Evolutionary conservation across 2,113 vertebrate species (phyloP), one percentile per base, ranked within the genome.

Genomic region (Cryptotis parvus): DNA sequence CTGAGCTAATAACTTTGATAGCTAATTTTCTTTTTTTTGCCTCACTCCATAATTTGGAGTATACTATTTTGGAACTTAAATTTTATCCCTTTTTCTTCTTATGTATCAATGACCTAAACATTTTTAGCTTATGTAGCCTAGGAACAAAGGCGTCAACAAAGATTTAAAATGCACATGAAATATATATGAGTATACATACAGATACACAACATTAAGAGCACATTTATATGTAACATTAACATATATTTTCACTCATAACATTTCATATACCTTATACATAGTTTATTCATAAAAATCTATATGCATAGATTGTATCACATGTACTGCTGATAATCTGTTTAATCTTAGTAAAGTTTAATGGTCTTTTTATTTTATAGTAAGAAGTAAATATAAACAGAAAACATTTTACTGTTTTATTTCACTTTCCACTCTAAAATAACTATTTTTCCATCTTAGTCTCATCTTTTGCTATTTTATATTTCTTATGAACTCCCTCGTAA

Each of bases 371-470:
- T 31, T 85, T 69, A 76, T 69, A 45, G 33, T 65, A 29, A 65
- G 61, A 58, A 74, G 33, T 69, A 90, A 84, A 66, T 33, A 22
- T 41, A 91, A 78, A 74, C 3, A 68, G 74, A 80, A 76, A 72
- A 29, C 37, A 15, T 70, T n/a, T 18, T 16, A 20, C 1, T 76
- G 31, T n/a, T 33, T 77, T 85, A n/a, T 63, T 61, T 20, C n/a
- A 75, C 1, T 29, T 3, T 41, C 24, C 3, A 55, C 3, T 37
- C 9, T 68, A 20, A 75, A 75, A 27, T 63, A 16, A n/a, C 9
- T 68, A 5, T 37, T 18, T 37, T 84, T 79, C 26, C 16, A 22
- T 31, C 52, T 66, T 45, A 7, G 58, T 86, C 52, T 86, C 37
- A 41, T 43, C 4, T 29, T 26, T n/a, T 58, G 18, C 15, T 63